Percentiles rank a stretch among this genome's conserved stretches.
Evolutionary conservation across 2,888 invertebrate species (phyloP).

Genomic region (Acleris laterana): DNA sequence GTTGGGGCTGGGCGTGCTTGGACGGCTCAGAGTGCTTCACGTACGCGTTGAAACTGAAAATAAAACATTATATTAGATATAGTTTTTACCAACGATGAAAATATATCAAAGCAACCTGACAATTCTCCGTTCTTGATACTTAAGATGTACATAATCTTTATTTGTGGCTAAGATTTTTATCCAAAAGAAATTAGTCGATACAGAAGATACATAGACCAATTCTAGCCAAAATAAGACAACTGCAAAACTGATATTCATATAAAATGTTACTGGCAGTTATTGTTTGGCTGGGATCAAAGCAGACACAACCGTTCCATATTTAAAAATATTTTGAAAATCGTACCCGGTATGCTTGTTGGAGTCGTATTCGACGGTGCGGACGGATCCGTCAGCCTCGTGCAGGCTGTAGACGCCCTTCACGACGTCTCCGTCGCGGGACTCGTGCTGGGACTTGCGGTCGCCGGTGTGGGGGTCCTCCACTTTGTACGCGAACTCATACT

Average conservation of each 20-base stretch:
- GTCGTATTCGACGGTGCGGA: constrained; percentile 82
- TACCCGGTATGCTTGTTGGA: constrained; percentile 81
- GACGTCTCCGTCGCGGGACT: constrained; percentile 71
- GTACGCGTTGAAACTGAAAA: constrained; percentile 77
- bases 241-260: no score
- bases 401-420: constrained; percentile 85
- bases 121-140: no score
- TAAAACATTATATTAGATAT: constrained; percentile 1
- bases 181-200: no score
- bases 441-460: constrained; percentile 82
- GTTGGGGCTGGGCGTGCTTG: constrained; percentile 54
- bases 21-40: constrained; percentile 71
- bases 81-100: not conserved
- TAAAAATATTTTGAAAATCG: constrained; percentile 35
- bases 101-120: no score
- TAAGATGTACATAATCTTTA: no score
- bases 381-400: constrained; percentile 83
- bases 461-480: constrained; percentile 82
- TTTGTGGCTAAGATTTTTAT: no score
- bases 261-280: no score
- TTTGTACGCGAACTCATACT: constrained; percentile 81
- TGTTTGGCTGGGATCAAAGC: no score
- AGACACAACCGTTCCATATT: no score
- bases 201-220: no score
- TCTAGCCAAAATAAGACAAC: no score